Evolutionary conservation across 2,888 invertebrate species (phyloP).

Genomic region (Zaprionus lineosus): DNA sequence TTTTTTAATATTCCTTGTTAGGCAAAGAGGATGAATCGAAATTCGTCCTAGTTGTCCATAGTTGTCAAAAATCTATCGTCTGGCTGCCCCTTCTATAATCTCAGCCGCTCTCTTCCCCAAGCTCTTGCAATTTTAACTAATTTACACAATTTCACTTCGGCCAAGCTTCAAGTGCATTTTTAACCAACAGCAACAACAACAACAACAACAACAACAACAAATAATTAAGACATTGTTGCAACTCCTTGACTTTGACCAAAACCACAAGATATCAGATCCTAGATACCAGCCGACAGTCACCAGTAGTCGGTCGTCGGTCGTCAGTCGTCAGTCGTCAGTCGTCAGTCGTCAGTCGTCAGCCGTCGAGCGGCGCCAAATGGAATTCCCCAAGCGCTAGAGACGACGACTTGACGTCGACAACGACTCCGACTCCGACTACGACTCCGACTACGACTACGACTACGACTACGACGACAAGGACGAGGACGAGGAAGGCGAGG

Average conservation of each 20-base stretch:
- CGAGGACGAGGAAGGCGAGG: too few relatives aligned
- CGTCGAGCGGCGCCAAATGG: not conserved
- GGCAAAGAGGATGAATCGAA: too few relatives aligned
- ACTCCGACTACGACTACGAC: conserved; percentile 3
- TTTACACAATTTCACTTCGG: conserved; percentile 27
- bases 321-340: not conserved
- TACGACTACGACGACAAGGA: too few relatives aligned
- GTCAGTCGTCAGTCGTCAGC: not conserved
- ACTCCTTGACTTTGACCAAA: not conserved
- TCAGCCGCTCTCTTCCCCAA: too few relatives aligned
- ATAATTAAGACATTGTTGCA: conserved; percentile 30
- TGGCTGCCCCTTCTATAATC: too few relatives aligned
- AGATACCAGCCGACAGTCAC: not conserved
- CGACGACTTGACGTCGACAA: conserved; percentile 3
- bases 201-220: conserved; percentile 3
- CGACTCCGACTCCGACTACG: not conserved
- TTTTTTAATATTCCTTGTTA: too few relatives aligned
- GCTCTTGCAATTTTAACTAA: conserved; percentile 15
- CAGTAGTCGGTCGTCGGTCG: not conserved
- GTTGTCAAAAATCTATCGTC: too few relatives aligned
- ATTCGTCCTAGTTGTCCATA: too few relatives aligned
- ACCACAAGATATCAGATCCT: not conserved
- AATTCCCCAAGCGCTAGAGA: conserved; percentile 33
- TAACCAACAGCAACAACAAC: conserved; percentile 13
- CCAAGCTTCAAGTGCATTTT: conserved; percentile 40